Percentiles rank a stretch among this genome's conserved stretches.
Evolutionary conservation across 2,888 invertebrate genomes (phyloP).

Genomic region (Octonoba sinensis): DNA sequence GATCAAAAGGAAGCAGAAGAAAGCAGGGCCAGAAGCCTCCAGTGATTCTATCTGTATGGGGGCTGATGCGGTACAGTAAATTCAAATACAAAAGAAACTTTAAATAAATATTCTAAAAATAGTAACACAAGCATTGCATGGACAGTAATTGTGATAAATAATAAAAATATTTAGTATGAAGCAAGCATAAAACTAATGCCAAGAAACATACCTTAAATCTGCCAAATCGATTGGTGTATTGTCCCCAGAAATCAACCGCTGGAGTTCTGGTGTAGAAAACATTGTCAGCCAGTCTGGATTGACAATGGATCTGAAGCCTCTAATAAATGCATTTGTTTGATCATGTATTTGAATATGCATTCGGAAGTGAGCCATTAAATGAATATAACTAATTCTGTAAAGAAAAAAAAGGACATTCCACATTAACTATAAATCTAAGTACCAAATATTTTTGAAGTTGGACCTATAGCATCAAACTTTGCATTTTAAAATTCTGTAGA

Average conservation of each 20-base stretch:
- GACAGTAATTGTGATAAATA: no score
- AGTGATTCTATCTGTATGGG: no score
- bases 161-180: no score
- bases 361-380: slow-evolving; percentile 97
- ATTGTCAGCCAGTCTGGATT: slow-evolving; percentile 94
- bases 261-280: slow-evolving; percentile 95
- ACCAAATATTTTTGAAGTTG: no score
- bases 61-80: no score
- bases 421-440: not conserved
- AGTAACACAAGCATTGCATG: not conserved
- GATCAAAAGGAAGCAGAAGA: no score
- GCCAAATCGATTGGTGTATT: slow-evolving; percentile 89
- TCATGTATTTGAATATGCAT: slow-evolving; percentile 98
- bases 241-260: slow-evolving; percentile 95
- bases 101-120: no score
- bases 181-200: no score
- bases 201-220: slow-evolving; percentile 71
- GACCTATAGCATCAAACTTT: no score
- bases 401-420: slow-evolving; percentile 6
- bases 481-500: no score
- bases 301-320: slow-evolving; percentile 94
- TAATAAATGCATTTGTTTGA: slow-evolving; percentile 95
- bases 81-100: no score
- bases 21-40: no score
- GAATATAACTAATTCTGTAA: slow-evolving; percentile 94